Conservation (phyloP, 2,797 vertebrate species). For the Girardinus metallicus region DNA sequence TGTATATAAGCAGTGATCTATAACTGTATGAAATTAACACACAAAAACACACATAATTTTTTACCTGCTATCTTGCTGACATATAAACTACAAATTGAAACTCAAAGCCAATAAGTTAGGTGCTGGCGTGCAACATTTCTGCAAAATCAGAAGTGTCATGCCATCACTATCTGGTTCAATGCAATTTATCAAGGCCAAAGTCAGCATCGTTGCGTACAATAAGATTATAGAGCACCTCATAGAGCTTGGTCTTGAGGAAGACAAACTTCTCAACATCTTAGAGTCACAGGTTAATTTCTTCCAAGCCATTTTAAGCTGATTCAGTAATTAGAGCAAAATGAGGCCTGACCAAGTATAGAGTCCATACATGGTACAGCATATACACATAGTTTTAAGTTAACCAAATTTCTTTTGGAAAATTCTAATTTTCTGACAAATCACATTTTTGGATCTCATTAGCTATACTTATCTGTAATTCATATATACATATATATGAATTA, state of each 20-base stretch:
- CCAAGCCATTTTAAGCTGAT: neutral
- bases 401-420: neutral
- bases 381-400: neutral
- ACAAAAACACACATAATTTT: neutral
- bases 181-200: neutral
- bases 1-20: conserved; percentile 54
- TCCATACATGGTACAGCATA: neutral
- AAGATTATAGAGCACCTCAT: neutral
- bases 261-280: neutral
- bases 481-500: no score
- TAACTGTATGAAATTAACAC: conserved; percentile 23
- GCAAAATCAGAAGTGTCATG: neutral
- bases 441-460: neutral
- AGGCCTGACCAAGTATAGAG: neutral
- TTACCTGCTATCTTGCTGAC: neutral
- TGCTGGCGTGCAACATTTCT: neutral
- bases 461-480: no score
- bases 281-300: neutral
- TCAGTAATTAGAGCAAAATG: neutral
- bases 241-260: neutral
- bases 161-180: neutral
- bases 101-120: neutral
- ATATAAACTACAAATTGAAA: neutral
- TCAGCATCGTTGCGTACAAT: neutral
- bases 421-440: neutral